Percentiles rank a stretch among this genome's conserved stretches.
phyloP scores from a whole-genome alignment of 2,888 invertebrate genomes.

The Xiphydria camelus region DNA sequence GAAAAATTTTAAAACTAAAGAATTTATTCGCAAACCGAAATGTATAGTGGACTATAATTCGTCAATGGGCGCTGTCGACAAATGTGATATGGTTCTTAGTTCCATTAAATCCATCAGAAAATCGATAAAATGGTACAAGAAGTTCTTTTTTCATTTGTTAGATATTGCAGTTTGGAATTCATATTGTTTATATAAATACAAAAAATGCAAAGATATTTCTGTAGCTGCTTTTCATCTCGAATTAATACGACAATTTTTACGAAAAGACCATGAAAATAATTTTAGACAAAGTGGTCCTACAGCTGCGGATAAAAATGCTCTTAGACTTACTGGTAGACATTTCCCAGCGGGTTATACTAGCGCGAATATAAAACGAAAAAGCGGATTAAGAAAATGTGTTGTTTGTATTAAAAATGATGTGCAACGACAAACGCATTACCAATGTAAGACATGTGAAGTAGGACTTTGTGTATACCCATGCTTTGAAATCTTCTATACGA shows the following conservation, averaged over 20 bases:
- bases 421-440: neutral
- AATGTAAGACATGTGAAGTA: slow-evolving; percentile 5
- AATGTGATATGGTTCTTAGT: too few species aligned
- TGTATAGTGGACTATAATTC: too few species aligned
- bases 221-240: slow-evolving; percentile 15
- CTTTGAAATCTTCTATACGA: slow-evolving; percentile 6
- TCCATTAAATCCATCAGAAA: slow-evolving; percentile 10
- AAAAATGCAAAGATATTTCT: slow-evolving; percentile 14
- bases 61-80: too few species aligned
- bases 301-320: slow-evolving; percentile 11
- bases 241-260: slow-evolving; percentile 13
- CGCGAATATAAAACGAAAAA: slow-evolving; percentile 12
- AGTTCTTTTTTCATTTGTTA: slow-evolving; percentile 7
- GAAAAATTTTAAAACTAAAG: too few species aligned
- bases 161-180: slow-evolving; percentile 13
- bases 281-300: slow-evolving; percentile 13
- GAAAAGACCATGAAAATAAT: slow-evolving; percentile 9
- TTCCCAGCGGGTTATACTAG: slow-evolving; percentile 14
- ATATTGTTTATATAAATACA: slow-evolving; percentile 18
- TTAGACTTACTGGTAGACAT: slow-evolving; percentile 17
- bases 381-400: slow-evolving; percentile 13
- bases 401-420: slow-evolving; percentile 5
- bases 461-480: slow-evolving; percentile 9
- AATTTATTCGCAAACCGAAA: too few species aligned
- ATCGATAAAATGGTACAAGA: slow-evolving; percentile 11